Evolutionary conservation across 2,888 invertebrate species (phyloP).

Genomic region (Apodemia mormo): DNA sequence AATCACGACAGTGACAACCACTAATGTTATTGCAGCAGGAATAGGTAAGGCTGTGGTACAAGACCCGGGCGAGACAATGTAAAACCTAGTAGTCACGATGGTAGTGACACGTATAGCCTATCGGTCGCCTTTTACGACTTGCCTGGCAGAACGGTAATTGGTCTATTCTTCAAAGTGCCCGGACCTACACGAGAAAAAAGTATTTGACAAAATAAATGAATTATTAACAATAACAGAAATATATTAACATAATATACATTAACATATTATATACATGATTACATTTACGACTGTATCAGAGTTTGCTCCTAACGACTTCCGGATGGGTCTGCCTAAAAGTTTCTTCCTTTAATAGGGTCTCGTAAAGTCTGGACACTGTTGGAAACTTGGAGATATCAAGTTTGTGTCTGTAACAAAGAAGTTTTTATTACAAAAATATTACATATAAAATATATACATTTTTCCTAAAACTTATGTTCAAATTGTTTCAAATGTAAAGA

Average conservation of each 20-base stretch:
- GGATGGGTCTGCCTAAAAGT: conserved; percentile 64
- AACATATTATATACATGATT: background rate
- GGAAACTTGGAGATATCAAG: conserved; percentile 57
- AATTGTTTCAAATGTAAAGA: too few species aligned
- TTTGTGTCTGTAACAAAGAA: conserved; percentile 55
- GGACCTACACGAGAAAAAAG: background rate
- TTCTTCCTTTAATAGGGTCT: conserved; percentile 56
- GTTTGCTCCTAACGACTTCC: conserved; percentile 38
- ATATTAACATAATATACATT: conserved; percentile 2
- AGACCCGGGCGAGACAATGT: too few species aligned
- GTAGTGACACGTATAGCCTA: too few species aligned
- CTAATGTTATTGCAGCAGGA: too few species aligned
- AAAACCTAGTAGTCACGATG: too few species aligned
- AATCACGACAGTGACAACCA: too few species aligned
- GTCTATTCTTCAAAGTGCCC: too few species aligned
- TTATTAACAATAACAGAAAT: background rate
- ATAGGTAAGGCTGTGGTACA: too few species aligned
- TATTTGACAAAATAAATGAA: background rate
- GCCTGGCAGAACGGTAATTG: too few species aligned
- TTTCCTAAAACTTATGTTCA: too few species aligned
- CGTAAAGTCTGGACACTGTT: conserved; percentile 55
- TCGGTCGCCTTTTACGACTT: too few species aligned
- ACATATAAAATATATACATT: conserved; percentile 10
- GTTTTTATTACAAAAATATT: conserved; percentile 4
- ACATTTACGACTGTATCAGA: background rate